phyloP scores from a whole-genome alignment of 2,888 invertebrate species.

The Anticlea derivata region DNA sequence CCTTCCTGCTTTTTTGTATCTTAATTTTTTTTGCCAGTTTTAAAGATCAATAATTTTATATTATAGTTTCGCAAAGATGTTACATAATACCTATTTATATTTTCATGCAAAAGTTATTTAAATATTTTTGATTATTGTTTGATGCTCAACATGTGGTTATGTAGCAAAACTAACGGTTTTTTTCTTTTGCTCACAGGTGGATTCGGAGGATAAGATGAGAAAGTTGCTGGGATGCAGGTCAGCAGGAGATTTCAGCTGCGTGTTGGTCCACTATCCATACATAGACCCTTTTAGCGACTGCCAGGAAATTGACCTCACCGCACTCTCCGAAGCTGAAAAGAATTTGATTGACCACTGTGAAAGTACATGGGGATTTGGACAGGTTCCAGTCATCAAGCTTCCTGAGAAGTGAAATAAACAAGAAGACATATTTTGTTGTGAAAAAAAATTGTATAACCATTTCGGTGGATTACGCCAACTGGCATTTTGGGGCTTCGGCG shows the following conservation, averaged over 20 bases:
- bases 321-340: slow-evolving; percentile 85
- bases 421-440: slow-evolving; percentile 39
- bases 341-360: slow-evolving; percentile 87
- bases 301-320: slow-evolving; percentile 69
- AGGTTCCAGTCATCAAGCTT: slow-evolving; percentile 86
- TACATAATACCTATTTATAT: no score
- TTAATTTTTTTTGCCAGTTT: no score
- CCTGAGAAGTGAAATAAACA: slow-evolving; percentile 83
- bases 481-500: slow-evolving; percentile 54
- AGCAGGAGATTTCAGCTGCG: slow-evolving; percentile 80
- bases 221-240: slow-evolving; percentile 72
- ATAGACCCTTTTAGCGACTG: slow-evolving; percentile 75
- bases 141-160: slow-evolving; percentile 1
- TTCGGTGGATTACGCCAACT: slow-evolving; percentile 25
- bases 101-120: no score
- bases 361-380: slow-evolving; percentile 85
- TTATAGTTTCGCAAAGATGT: no score
- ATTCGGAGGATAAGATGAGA: slow-evolving; percentile 81
- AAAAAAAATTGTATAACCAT: slow-evolving; percentile 42
- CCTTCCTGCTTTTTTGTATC: no score
- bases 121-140: no score
- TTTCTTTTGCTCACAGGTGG: slow-evolving; percentile 77
- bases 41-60: no score
- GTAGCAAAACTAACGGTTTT: slow-evolving; percentile 35
- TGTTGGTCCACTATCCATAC: slow-evolving; percentile 80